Base-by-base conservation (phyloP, 2,797 vertebrate species). In the Trachurus trachurus region DNA sequence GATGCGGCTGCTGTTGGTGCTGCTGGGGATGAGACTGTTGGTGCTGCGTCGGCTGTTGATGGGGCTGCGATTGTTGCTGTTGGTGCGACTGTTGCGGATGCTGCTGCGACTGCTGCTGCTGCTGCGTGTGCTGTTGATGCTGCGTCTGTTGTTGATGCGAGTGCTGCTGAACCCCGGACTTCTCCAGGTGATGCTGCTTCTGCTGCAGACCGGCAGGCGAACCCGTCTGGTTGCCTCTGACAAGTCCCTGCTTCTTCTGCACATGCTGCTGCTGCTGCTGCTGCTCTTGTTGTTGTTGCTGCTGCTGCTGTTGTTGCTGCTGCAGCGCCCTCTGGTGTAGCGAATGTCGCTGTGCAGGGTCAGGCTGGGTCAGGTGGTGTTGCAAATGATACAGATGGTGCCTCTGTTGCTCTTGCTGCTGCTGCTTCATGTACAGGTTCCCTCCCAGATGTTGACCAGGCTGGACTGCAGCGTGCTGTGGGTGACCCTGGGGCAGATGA, bases 361-460 rank as follows among this genome's bases (percentile, higher is more conserved):
- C 98, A 29, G 96, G 88, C 0, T 98, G 98, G 19, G 95, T 88
- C 69, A 97, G 86, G 0, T 99, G 98, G 88, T 97, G 97, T 83
- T 99, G 98, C 76, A 98, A 92, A 84, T 99, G 98, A 86, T 98
- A 99, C 61, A 99, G 92, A 73, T 98, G 97, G 90, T 99, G 97
- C 78, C 97, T 95, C 76, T 98, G 89, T 66, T 97, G 98, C 29
- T 97, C 96, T 45, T 96, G 95, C 80, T 93, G 93, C 83, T 96
- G 95, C 61, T 96, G 96, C 37, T 97, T 97, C 90, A 98, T 96
- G 89, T 99, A 99, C 0, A 94, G 94, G 65, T 98, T 97, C 66
- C 94, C 97, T 58, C 93, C 95, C 29, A 98, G 92, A 76, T 97
- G 97, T 81, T 97, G 95, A 16, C 94, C 93, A 16, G 96, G 90